Base-by-base conservation (phyloP, 2,797 vertebrate genomes). In the Rhadinocentrus ornatus region DNA sequence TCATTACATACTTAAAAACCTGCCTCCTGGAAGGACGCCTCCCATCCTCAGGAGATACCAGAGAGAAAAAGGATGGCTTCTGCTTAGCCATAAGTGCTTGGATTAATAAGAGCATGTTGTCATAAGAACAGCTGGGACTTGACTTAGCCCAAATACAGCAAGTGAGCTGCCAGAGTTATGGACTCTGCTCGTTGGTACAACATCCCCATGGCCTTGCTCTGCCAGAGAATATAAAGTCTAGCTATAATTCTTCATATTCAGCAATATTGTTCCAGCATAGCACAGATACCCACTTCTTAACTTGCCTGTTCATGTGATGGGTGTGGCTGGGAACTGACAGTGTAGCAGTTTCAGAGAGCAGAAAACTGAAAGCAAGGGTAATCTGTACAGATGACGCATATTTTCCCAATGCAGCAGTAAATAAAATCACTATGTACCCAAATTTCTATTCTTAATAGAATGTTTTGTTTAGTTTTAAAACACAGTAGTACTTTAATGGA, bases 61-160 rank as follows among this genome's bases (percentile, higher is more conserved):
- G 35, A 50, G 67, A 71, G 75, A 76, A 86, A 86, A 84, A 86
- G 85, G 85, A 92, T 83, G 74, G 80, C 70, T 89, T 86, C 84
- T 86, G 64, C 86, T 85, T 77, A 24, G 78, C 88, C 77, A 76
- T 89, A 78, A 91, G 86, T 75, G 66, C 83, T 83, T 89, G 85
- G 89, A 86, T 86, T 87, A 83, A 85, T 84, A 82, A 85, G 72
- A 86, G 68, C 82, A 78, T 89, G 89, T 93, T 93, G 91, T 92
- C 90, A 89, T 92, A 88, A 91, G 86, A 93, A 90, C 92, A 88
- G 85, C 86, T 87, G 90, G 83, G 86, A 91, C 84, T 87, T 73
- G 67, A 85, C 78, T 83, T 76, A 78, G 87, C 85, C 75, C 80
- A 83, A 88, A 78, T 80, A 84, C 78, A 86, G 80, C 79, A 75